Percentiles rank a stretch among this genome's conserved stretches.
These are phyloP conservation scores for Rhagonycha lutea DNA, from an alignment of 2,888 invertebrate species.

Conservation along the genomic window DNA sequence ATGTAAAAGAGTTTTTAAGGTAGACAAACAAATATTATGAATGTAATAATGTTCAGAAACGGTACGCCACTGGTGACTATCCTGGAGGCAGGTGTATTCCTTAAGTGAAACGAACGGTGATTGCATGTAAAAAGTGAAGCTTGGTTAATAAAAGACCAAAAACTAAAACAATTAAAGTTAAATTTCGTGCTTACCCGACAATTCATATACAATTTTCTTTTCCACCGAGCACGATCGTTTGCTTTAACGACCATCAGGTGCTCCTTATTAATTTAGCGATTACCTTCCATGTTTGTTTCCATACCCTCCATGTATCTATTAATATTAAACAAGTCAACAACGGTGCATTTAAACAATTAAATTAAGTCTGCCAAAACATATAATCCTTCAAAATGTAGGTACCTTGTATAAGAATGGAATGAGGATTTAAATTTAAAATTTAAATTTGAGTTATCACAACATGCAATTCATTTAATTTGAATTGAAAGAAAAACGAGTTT, in stretches of 20 bases:
- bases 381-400: not conserved
- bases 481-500: not conserved
- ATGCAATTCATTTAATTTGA: not conserved
- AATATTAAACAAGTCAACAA: not conserved
- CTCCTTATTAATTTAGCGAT: not conserved
- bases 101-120: not conserved
- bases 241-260: not conserved
- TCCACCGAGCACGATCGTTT: not conserved
- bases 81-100: no score
- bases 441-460: not conserved
- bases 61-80: no score
- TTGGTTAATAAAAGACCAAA: not conserved
- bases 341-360: not conserved
- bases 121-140: not conserved
- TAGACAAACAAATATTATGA: no score
- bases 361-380: not conserved
- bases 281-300: not conserved
- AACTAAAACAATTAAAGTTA: not conserved
- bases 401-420: not conserved
- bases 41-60: no score
- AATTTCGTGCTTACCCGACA: not conserved
- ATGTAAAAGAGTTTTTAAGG: no score
- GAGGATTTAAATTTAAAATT: not conserved
- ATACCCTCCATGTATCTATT: not conserved
- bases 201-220: not conserved